A percentile compares a stretch with the other conserved stretches of the same genome.
Evolutionary conservation across 2,797 vertebrate genomes (phyloP).

Genomic region (Malurus splendens): DNA sequence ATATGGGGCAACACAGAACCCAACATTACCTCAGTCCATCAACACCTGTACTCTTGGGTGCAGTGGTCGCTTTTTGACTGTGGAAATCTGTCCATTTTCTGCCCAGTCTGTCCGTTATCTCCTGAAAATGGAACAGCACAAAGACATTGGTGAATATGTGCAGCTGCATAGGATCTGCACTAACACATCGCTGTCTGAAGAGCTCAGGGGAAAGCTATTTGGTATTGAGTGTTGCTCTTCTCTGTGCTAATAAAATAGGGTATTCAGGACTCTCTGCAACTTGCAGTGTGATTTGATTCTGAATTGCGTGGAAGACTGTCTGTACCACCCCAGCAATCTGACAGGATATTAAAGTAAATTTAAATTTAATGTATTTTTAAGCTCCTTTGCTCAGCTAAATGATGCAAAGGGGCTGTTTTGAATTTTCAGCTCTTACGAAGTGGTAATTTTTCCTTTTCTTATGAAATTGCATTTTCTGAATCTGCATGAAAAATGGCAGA

Average conservation of each 20-base stretch:
- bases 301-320: not conserved
- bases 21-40: not conserved
- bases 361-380: conserved; percentile 28
- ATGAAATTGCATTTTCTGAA: conserved; percentile 22
- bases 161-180: not conserved
- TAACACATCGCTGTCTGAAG: not conserved
- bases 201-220: not conserved
- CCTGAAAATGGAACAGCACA: not conserved
- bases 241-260: not conserved
- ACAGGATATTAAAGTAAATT: not conserved
- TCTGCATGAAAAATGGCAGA: conserved; percentile 43
- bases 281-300: not conserved
- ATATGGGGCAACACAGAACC: not conserved
- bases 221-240: not conserved
- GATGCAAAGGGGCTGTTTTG: not conserved
- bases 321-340: not conserved
- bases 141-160: not conserved
- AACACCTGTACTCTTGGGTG: not conserved
- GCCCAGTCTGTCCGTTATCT: not conserved
- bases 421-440: not conserved
- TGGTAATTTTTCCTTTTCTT: conserved; percentile 24
- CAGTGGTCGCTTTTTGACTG: not conserved
- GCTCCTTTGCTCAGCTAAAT: conserved; percentile 9
- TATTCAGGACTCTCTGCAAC: not conserved
- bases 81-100: not conserved